Evolutionary conservation across 2,797 vertebrate species (phyloP).

Genomic region (Graptemys geographica): DNA sequence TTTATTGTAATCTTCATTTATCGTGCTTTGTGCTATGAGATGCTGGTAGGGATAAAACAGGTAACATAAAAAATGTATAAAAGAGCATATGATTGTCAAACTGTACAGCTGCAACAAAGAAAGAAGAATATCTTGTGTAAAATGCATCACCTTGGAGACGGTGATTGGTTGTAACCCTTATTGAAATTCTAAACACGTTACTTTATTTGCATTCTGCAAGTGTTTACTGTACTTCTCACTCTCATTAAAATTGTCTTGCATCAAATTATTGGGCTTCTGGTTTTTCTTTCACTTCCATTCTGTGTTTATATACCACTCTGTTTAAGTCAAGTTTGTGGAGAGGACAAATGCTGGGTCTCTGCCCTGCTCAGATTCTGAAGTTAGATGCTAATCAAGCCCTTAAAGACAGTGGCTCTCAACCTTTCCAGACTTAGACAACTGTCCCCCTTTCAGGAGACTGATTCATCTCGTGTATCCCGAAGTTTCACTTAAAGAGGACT

Average conservation of each 20-base stretch:
- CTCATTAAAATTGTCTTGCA: background rate
- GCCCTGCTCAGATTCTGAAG: background rate
- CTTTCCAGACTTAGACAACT: no score
- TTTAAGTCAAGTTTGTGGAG: rapidly evolving
- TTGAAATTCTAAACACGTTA: background rate
- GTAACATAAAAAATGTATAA: background rate
- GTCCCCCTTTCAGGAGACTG: no score
- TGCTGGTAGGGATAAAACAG: background rate
- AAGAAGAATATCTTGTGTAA: background rate
- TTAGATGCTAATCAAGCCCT: rapidly evolving
- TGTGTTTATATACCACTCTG: no score
- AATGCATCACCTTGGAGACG: background rate
- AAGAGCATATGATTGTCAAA: background rate
- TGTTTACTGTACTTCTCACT: background rate
- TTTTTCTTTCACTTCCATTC: background rate
- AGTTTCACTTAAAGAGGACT: no score
- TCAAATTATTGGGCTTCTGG: background rate
- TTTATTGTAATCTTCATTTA: rapidly evolving
- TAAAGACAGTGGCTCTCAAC: no score
- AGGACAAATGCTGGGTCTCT: rapidly evolving
- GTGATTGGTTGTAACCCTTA: background rate
- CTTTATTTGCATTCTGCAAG: background rate
- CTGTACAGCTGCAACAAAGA: background rate
- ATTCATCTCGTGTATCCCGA: no score
- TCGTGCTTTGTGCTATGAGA: background rate